Evolutionary conservation across 1,140 invertebrate species (phyloP), one percentile per base, ranked within the genome.

Genomic region (Drosophila lini): DNA sequence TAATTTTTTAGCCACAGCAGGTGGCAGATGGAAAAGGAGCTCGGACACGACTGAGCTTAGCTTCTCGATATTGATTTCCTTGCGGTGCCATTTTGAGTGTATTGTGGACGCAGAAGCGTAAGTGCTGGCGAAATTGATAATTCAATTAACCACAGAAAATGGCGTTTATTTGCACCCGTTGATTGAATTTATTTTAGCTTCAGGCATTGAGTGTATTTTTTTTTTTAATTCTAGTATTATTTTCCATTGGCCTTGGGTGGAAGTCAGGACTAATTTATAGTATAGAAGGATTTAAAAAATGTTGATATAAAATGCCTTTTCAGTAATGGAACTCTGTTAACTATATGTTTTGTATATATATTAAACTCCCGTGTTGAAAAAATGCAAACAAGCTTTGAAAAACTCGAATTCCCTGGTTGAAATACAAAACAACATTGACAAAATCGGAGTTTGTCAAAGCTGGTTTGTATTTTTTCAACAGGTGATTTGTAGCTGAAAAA

Each of bases 141-240:
- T 85, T 85, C 79, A 81, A 75, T 86, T 69, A 78, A 78, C 53
- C 64, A 22, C 53, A 41, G 74, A 60, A 58, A 86, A 65, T 52
- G 59, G 63, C 76, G 63, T 82, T 80, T 86, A 61, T 80, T 86
- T 88, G 83, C 75, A 56, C 52, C 45, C 58, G 71, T 44, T 64
- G 75, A 86, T 86, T 86, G 64, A 77, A 80, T 88, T 88, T 80
- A 70, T 80, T 88, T 82, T 74, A 82, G 83, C 79, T 73, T 28
- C 13, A 56, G 75, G 63, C 79, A 8, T 19, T 1, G 36, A 2
- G 36, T 19, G 19, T 53, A 53, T 59, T 28, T n/a, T 3, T 38
- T 38, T 10, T 10, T n/a, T 48, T 58, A 52, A 19, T 19, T 19
- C 19, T 19, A 19, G 19, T 19, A 19, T 19, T 19, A 19, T 19